These are phyloP conservation scores for Hormaphis cornu DNA, from an alignment of 1,140 invertebrate species.

Conservation along the genomic window DNA sequence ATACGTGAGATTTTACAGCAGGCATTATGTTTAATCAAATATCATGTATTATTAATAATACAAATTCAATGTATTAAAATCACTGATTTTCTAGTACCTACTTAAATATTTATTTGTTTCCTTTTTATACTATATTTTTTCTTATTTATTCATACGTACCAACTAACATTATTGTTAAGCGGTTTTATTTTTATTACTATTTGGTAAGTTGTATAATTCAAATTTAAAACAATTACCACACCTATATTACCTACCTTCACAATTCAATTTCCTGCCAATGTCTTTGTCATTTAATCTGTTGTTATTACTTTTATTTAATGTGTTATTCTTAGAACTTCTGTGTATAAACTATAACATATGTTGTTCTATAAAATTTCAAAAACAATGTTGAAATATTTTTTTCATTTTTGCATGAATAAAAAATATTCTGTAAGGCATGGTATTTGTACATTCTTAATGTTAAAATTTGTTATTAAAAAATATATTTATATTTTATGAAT, in stretches of 20 bases:
- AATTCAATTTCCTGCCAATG: slow-evolving; percentile 2
- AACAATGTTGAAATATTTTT: background rate
- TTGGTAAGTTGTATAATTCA: background rate
- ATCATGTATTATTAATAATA: too few relatives aligned
- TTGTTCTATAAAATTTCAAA: background rate
- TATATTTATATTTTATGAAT: slow-evolving; percentile 4
- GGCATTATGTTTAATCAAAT: too few relatives aligned
- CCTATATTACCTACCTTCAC: slow-evolving; percentile 5
- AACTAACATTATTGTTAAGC: too few relatives aligned
- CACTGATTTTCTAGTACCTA: too few relatives aligned
- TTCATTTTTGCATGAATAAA: slow-evolving; percentile 51
- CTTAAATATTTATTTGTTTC: too few relatives aligned
- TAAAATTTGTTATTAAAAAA: background rate
- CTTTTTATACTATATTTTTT: too few relatives aligned
- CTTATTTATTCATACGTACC: too few relatives aligned
- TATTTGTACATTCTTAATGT: slow-evolving; percentile 78
- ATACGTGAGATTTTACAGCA: too few relatives aligned
- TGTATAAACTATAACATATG: background rate
- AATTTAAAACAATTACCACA: slow-evolving; percentile 9
- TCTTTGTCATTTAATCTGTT: background rate
- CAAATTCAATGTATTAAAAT: too few relatives aligned
- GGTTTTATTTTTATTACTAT: background rate
- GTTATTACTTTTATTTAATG: background rate
- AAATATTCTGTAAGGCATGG: slow-evolving; percentile 91
- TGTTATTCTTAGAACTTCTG: background rate